A percentile compares a stretch with the other conserved stretches of the same genome.
phyloP scores from a whole-genome alignment of 2,888 invertebrate genomes.

The Ormia ochracea region DNA sequence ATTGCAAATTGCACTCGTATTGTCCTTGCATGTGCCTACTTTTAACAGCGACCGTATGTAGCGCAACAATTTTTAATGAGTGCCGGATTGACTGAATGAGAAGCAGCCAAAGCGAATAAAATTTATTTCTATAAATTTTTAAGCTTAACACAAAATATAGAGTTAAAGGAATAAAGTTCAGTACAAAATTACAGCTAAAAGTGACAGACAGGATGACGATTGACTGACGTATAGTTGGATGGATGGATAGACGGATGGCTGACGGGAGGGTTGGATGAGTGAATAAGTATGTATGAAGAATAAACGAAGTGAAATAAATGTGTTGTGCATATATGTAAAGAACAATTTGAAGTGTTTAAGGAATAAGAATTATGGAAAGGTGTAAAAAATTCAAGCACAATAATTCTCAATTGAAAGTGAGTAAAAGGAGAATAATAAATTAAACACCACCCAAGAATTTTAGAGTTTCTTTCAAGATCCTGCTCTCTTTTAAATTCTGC shows the following conservation, averaged over 20 bases:
- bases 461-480: slow-evolving; percentile 1
- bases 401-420: slow-evolving; percentile 14
- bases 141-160: slow-evolving; percentile 59
- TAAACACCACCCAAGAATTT: not conserved
- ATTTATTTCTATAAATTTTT: slow-evolving; percentile 53
- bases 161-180: slow-evolving; percentile 60
- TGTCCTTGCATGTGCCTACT: slow-evolving; percentile 56
- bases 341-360: slow-evolving; percentile 56
- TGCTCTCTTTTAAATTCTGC: not conserved
- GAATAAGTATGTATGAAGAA: slow-evolving; percentile 45
- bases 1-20: too few relatives aligned
- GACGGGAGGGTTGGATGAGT: slow-evolving; percentile 26
- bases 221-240: slow-evolving; percentile 54
- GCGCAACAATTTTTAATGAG: not conserved
- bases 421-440: not conserved
- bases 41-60: slow-evolving; percentile 20
- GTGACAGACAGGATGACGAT: slow-evolving; percentile 62
- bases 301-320: slow-evolving; percentile 30
- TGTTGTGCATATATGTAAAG: slow-evolving; percentile 31
- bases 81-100: slow-evolving; percentile 5
- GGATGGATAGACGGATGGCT: slow-evolving; percentile 27
- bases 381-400: slow-evolving; percentile 67
- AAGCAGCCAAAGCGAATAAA: slow-evolving; percentile 49
- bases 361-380: slow-evolving; percentile 71
- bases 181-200: slow-evolving; percentile 61